These are phyloP conservation scores for Anolis carolinensis DNA, from an alignment of 2,113 vertebrate genomes.

Conservation along the genomic window DNA sequence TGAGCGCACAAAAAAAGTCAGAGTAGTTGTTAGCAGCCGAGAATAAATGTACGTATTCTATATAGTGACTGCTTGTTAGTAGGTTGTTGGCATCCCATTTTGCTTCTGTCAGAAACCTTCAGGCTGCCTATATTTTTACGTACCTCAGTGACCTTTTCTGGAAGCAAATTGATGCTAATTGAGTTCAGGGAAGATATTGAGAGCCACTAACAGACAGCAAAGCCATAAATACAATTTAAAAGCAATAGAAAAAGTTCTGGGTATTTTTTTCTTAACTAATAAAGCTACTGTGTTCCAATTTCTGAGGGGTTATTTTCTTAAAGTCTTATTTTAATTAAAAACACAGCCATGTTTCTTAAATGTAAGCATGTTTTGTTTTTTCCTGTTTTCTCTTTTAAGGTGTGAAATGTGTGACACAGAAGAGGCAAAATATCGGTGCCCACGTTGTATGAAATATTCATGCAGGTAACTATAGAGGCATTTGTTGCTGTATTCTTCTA, in stretches of 20 bases:
- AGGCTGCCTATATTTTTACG: neutral
- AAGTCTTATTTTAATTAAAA: neutral
- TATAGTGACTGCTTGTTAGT: neutral
- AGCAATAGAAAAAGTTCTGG: neutral
- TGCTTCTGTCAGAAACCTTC: neutral
- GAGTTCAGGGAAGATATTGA: neutral
- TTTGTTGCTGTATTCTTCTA: neutral
- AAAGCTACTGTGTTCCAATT: neutral
- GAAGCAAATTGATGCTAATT: neutral
- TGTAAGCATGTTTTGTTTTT: neutral
- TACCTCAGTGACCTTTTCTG: neutral
- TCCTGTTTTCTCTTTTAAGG: conserved; percentile 70
- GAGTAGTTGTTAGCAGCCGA: neutral
- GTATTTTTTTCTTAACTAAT: neutral
- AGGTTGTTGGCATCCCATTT: neutral
- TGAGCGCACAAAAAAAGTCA: too few species aligned
- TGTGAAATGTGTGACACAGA: conserved; percentile 86
- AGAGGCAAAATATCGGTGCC: conserved; percentile 92
- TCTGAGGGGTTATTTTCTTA: neutral
- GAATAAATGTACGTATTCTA: neutral
- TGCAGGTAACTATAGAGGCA: conserved; percentile 84
- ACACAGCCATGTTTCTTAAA: neutral
- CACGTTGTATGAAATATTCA: conserved; percentile 85
- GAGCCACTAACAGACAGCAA: neutral
- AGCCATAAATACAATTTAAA: neutral